These are phyloP conservation scores for Cydia splendana DNA, from an alignment of 1,140 invertebrate species.

Conservation along the genomic window DNA sequence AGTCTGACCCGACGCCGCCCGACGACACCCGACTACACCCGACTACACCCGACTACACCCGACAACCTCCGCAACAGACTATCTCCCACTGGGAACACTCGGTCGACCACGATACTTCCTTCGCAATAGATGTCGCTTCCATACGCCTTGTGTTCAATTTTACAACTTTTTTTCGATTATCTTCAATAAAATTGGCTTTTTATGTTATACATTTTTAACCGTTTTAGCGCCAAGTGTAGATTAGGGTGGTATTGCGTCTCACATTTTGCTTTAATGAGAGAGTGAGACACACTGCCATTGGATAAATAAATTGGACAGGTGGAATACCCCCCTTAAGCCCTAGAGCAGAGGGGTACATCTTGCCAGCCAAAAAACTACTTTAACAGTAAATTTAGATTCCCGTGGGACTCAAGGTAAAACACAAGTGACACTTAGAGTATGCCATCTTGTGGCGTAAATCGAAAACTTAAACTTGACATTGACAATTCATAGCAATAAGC, in stretches of 20 bases:
- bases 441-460: too few relatives aligned
- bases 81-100: neutral
- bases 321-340: too few relatives aligned
- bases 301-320: too few relatives aligned
- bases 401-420: too few relatives aligned
- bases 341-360: neutral
- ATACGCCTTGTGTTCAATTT: neutral
- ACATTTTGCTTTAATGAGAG: too few relatives aligned
- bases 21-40: constrained; percentile 14
- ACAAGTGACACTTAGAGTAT: too few relatives aligned
- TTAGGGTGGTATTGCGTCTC: too few relatives aligned
- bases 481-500: too few relatives aligned
- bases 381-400: too few relatives aligned
- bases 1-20: constrained; percentile 1
- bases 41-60: constrained; percentile 16
- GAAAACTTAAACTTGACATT: too few relatives aligned
- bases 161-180: neutral
- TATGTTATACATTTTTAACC: neutral
- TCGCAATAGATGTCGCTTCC: neutral
- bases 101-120: neutral
- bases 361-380: too few relatives aligned
- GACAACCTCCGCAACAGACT: neutral
- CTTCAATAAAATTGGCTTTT: neutral
- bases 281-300: too few relatives aligned
- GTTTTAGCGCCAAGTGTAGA: neutral